phyloP scores from a whole-genome alignment of 2,113 vertebrate genomes.

The Lepus timidus region DNA sequence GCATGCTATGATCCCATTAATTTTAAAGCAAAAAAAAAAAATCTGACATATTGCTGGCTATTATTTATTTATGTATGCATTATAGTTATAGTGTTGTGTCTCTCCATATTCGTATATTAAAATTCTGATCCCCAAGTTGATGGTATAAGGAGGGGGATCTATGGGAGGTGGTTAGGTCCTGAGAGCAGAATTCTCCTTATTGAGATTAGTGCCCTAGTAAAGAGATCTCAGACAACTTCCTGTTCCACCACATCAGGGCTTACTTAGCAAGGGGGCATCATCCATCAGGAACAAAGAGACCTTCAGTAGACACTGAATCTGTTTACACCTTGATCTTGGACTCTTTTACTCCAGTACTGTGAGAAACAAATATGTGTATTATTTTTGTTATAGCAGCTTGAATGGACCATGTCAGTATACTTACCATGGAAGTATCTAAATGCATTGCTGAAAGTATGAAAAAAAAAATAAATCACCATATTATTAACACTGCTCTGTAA shows the following conservation, averaged over 20 bases:
- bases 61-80: neutral
- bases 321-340: neutral
- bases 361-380: neutral
- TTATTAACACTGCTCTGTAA: too few relatives aligned
- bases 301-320: neutral
- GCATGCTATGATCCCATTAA: neutral
- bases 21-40: constrained; percentile 10
- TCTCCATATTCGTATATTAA: neutral
- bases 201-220: neutral
- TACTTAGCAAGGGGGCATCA: too few relatives aligned
- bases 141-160: neutral
- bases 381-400: neutral
- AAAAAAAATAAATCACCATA: neutral
- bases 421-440: neutral
- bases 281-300: neutral
- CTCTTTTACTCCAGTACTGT: neutral
- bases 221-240: neutral
- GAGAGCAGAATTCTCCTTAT: neutral
- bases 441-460: neutral
- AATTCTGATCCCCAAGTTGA: neutral
- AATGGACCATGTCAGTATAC: neutral
- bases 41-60: neutral
- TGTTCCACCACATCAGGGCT: neutral
- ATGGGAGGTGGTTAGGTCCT: neutral
- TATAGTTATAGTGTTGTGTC: neutral